Base-by-base conservation (phyloP, 2,797 vertebrate genomes). In the Onychomys leucogaster region DNA sequence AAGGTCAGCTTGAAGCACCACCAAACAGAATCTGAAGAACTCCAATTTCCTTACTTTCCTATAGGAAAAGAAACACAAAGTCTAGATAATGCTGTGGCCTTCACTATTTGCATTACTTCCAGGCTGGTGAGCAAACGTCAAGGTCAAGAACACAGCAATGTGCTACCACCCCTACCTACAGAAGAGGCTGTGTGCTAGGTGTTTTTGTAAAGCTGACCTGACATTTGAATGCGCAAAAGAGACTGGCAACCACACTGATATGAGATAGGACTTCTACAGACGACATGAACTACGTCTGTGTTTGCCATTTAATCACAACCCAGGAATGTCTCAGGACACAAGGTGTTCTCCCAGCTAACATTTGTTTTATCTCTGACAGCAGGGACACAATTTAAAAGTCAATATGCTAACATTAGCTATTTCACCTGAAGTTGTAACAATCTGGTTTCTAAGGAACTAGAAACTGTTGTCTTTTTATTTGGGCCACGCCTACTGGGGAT, bases 361-460 rank as follows among this genome's bases (percentile, higher is more conserved):
- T 81, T 93, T 96, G 93, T 65, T 97, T 98, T 96, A 63, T 46
- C 4, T 83, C 92, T 95, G 93, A 92, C 95, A 2, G 0, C 34
- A 67, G 0, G 2, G 61, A 91, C 41, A 37, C 80, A 91, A 81
- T 93, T 97, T 91, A 83, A 85, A 65, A 87, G 83, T 95, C 95
- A 75, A 96, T 87, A 96, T 89, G 71, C 80, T 89, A 96, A 94
- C 57, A 89, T 86, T 92, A 41, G 2, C 93, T 85, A 29, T 86
- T 98, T 90, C 46, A 98, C 93, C 93, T 92, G 76, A 97, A 96
- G 77, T 63, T 96, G 59, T 93, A 83, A 63, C 78, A 93, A 95
- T 85, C 46, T 93, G 80, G 78, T 90, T 83, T 86, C 27, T 71
- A 89, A 98, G 81, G 76, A 96, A 94, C 8, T 0, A 0, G 83